Percentiles rank a stretch among this genome's conserved stretches.
These are phyloP conservation scores for Gallinago jamesoni DNA, from an alignment of 2,113 vertebrate species.

Conservation along the genomic window DNA sequence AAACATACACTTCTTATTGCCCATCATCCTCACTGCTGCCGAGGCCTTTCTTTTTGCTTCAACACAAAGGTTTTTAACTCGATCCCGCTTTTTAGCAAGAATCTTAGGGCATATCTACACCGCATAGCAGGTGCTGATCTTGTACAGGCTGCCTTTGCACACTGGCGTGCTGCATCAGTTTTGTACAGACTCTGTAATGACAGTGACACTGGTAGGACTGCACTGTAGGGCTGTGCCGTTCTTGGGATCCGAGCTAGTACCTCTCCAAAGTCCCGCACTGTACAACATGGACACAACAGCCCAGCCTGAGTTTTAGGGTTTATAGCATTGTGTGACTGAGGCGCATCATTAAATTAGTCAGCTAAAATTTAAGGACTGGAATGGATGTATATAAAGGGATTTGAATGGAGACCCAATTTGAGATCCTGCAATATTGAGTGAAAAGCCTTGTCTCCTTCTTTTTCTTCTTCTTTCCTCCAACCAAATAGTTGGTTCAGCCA, in stretches of 20 bases:
- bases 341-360: background rate
- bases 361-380: background rate
- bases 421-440: background rate
- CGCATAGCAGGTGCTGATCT: background rate
- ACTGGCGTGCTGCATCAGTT: background rate
- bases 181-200: background rate
- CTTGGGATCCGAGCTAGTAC: background rate
- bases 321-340: background rate
- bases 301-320: background rate
- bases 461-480: background rate
- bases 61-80: background rate
- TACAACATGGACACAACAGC: background rate
- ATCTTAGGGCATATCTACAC: background rate
- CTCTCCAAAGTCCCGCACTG: background rate
- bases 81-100: background rate
- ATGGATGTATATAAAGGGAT: background rate
- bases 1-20: too few species aligned
- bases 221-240: background rate
- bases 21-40: background rate
- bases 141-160: background rate
- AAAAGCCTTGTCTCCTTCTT: background rate
- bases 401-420: background rate
- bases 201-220: background rate
- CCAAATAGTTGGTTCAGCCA: background rate
- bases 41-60: background rate